Evolutionary conservation across 2,888 invertebrate genomes (phyloP), one percentile per base, ranked within the genome.

Genomic region (Agriopis leucophaearia): DNA sequence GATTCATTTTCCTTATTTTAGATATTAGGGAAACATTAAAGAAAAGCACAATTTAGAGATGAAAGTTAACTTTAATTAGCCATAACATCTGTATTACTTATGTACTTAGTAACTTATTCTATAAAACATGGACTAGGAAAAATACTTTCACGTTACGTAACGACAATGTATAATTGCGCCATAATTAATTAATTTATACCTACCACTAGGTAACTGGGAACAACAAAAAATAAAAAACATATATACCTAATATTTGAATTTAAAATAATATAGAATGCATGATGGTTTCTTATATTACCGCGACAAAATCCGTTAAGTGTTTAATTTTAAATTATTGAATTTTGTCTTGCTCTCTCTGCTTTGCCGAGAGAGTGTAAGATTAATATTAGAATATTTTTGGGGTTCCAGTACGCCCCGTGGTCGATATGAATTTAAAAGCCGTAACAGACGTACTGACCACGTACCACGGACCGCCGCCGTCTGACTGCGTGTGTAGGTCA

Each of bases 31-130:
- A 4, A 27, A n/a, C 42, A n/a, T 38, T 65, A 70, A 77, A 77
- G 74, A 75, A 71, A 77, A 77, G 62, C 66, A 68, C 47, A 45
- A 64, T 55, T 64, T 79, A 79, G 88, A 87, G 85, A 86, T 81
- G 81, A 87, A 85, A 87, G 79, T 85, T 82, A 83, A 84, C 80
- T 90, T 85, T 91, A 90, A 87, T 91, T 88, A 88, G 85, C 84
- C 84, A 77, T 88, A 88, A 89, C 86, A 87, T 85, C 85, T 85
- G 77, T 83, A 81, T 76, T 80, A 81, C 83, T 81, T 82, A 82
- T 70, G 73, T 77, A 81, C 82, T 74, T 79, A 78, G 73, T 76
- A 84, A 81, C 82, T 85, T 83, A 85, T 78, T 77, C 75, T 81
- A 78, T 78, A 77, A 81, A 81, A 85, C 79, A 86, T 82, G 81